Base-by-base conservation (phyloP, 2,888 invertebrate species). In the Drosophila subquinaria region DNA sequence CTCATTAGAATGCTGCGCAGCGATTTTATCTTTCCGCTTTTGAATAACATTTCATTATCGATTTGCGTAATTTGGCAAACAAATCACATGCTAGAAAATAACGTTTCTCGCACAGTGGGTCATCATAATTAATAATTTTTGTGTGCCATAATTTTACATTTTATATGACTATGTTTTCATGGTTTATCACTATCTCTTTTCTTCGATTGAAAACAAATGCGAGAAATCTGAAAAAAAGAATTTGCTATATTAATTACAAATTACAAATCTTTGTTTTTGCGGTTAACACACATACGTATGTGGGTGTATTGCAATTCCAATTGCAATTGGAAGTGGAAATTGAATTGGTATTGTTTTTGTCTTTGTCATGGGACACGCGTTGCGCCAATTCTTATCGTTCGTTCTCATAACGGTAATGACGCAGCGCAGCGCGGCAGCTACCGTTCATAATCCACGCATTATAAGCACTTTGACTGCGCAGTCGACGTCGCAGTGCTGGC, bases 401-500 rank as follows among this genome's bases (percentile, higher is more conserved):
- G 20, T 33, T 15, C 11, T 50, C 20, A 66, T 70, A 59, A 69
- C 71, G 75, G 52, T 61, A 69, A 61, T 61, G 51, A 50, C n/a
- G 43, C 77, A 63, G 60, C 15, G 59, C 60, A 36, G 57, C 15
- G 38, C 48, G n/a, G 40, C 50, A 42, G 64, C 78, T 61, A 67
- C 68, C 57, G 65, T 67, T 74, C 33, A 73, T 80, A 83, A 83
- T 70, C 69, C 81, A 74, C 74, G 78, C 77, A 70, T 63, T 66
- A 68, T 61, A 59, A 51, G 59, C 23, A 50, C 53, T 53, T 9
- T 38, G 50, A 62, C 64, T 59, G 43, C 56, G 79, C 48, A 56
- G 62, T 62, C 48, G 20, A 13, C 30, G 17, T 9, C 15, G 8
- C 17, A 60, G 75, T 42, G 53, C 51, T 74, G 70, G 15, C 35